Base-by-base conservation (phyloP, 1,140 invertebrate species). In the Alviniconcha marisindica region DNA sequence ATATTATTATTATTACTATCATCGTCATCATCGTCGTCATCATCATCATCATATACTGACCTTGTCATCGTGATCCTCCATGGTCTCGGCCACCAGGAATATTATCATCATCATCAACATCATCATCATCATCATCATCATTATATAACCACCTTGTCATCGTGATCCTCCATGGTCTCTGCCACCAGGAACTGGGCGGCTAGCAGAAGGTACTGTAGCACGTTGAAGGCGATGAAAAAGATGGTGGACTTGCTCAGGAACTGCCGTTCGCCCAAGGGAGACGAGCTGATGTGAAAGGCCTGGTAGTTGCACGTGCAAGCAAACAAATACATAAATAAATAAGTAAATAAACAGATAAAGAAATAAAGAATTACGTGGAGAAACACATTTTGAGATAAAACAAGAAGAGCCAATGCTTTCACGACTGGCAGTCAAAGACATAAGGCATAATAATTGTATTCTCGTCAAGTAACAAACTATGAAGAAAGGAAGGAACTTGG, bases 221-320 rank as follows among this genome's bases (percentile, higher is more conserved):
- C 94, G 92, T 98, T 98, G 93, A 98, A 98, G 2, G 96, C 95
- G 28, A 97, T 95, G 91, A 98, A 98, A 38, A 96, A 97, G n/a
- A 98, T 94, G 91, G 97, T 97, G 51, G 97, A 97, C 94, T 98
- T 99, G 56, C 97, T 97, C 40, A 99, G 94, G 93, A 99, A 98
- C 15, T 91, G 85, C 51, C 96, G 96, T 84, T 80, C 78, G 7
- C 60, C 40, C n/a, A 96, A 96, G 90, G 98, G 97, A 83, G 97
- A 96, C 89, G 97, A 96, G 87, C 95, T 95, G n/a, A 98, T 93
- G 92, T 99, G 97, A 93, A 98, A 98, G 48, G 97, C 95, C 96
- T 97, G 92, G 3, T 93, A 94, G 31, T 7, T 21, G 15, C 31
- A 66, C 60, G 28, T 15, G n/a, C n/a, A n/a, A n/a, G 51, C 51